These are phyloP conservation scores for Carduelis carduelis DNA, from an alignment of 2,797 vertebrate genomes.

Conservation along the genomic window DNA sequence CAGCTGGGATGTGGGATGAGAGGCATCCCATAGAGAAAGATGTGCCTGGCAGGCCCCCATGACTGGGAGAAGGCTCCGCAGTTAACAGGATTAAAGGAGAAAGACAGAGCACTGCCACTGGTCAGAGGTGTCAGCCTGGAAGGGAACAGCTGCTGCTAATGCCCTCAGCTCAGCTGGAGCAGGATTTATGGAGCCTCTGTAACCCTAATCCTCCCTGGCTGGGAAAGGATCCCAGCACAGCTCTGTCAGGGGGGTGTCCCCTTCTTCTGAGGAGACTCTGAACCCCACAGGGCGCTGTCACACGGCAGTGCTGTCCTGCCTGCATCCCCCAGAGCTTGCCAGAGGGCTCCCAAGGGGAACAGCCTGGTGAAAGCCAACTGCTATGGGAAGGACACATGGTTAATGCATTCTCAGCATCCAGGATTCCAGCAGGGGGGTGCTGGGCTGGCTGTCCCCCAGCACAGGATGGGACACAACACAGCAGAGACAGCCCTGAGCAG, in stretches of 20 bases:
- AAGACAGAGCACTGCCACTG: background rate
- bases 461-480: background rate
- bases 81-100: background rate
- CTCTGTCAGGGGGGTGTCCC: background rate
- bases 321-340: background rate
- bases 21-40: background rate
- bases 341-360: background rate
- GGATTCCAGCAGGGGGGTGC: background rate
- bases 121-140: background rate
- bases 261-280: background rate
- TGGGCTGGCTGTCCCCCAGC: background rate
- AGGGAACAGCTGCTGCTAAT: background rate
- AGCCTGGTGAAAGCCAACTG: background rate
- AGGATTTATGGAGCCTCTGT: background rate
- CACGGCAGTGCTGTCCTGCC: background rate
- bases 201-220: background rate
- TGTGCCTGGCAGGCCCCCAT: rapidly evolving
- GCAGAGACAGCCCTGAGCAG: background rate
- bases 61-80: background rate
- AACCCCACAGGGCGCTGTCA: background rate
- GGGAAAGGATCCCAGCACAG: background rate
- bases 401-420: background rate
- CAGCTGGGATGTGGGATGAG: background rate
- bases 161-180: background rate
- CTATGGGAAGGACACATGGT: rapidly evolving